Base-by-base conservation (phyloP, 2,888 invertebrate genomes). In the Litoditis marina region DNA sequence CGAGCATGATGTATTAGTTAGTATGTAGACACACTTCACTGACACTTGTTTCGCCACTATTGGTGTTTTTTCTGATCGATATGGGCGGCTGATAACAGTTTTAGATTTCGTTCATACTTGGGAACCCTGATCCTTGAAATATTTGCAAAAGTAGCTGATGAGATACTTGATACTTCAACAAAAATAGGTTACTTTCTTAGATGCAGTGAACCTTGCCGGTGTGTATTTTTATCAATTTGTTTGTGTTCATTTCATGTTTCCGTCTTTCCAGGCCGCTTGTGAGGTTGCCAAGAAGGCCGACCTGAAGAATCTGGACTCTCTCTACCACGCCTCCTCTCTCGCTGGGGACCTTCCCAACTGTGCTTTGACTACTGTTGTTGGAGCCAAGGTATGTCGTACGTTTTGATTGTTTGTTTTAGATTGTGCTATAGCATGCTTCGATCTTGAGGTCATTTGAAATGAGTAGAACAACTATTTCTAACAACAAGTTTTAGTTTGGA, bases 271-370 rank as follows among this genome's bases (percentile, higher is more conserved):
- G 64, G 42, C 44, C 0, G 60, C 52, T 39, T 64, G 64, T 44
- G 54, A 25, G 3, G 16, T 64, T 25, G 60, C 64, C 16, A 60
- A 64, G 60, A 59, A 60, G 31, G 64, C 52, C 19, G 47, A 64
- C 44, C 30, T 44, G 42, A 60, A 53, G 50, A 47, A 54, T 11
- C 42, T 49, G n/a, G 60, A 60, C 11, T n/a, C 47, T 3, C 60
- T 64, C 39, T 64, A 47, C 50, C 64, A 64, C 28, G 64, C 60
- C 7, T 25, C 55, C 2, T 32, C 53, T 52, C 51, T 64, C 27
- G 53, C 64, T 11, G 55, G 64, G 31, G 64, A 59, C 50, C 54
- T 64, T 1, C 19, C 63, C 6, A 52, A 49, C n/a, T 28, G 57
- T 19, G 25, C 51, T 27, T n/a, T 51, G 4, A 51, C 19, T 19